These are phyloP conservation scores for Tipula lateralis DNA, from an alignment of 2,888 invertebrate species.

Conservation along the genomic window DNA sequence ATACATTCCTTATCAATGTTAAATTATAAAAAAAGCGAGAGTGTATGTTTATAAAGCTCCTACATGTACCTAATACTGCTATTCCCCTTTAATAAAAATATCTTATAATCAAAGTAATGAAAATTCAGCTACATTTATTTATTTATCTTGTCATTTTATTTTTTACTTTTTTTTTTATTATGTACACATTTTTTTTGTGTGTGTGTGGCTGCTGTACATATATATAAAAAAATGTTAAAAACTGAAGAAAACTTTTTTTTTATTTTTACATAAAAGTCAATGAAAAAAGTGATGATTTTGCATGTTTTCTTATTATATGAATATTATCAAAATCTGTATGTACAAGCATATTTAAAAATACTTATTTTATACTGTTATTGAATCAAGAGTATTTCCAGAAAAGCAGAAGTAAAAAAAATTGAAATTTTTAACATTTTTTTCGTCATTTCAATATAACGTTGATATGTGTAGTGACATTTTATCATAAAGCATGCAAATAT, in stretches of 20 bases:
- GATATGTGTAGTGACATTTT: constrained; percentile 19
- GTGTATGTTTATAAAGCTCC: not conserved
- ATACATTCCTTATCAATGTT: not conserved
- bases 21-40: not conserved
- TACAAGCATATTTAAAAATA: constrained; percentile 19
- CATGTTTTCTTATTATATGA: not conserved
- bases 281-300: constrained; percentile 11
- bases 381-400: not conserved
- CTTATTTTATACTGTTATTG: constrained; percentile 24
- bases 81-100: constrained; percentile 3
- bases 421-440: constrained; percentile 5
- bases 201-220: constrained; percentile 12
- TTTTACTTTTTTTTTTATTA: not conserved
- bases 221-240: not conserved
- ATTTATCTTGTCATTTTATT: constrained; percentile 3
- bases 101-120: constrained; percentile 24
- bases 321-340: constrained; percentile 19
- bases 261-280: constrained; percentile 11
- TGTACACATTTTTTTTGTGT: not conserved
- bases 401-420: not conserved
- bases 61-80: not conserved
- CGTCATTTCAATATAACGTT: constrained; percentile 13
- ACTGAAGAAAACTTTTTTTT: not conserved
- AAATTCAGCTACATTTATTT: constrained; percentile 19
- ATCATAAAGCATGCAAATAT: constrained; percentile 11